Evolutionary conservation across 2,888 invertebrate species (phyloP).

Genomic region (Nymphalis polychloros): DNA sequence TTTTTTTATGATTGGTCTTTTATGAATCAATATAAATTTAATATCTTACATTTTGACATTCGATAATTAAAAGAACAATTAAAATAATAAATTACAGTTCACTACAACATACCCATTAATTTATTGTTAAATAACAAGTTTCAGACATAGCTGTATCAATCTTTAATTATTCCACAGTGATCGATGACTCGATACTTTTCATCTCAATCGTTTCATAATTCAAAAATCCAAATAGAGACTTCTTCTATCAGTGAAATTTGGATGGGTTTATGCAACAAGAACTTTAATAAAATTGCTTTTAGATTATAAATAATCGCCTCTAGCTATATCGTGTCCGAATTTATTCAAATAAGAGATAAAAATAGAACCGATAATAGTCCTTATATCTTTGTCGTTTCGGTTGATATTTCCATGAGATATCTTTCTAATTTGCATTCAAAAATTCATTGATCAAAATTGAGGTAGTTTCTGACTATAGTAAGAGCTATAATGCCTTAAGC

Average conservation of each 20-base stretch:
- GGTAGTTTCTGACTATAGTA: constrained; percentile 71
- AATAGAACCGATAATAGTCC: constrained; percentile 35
- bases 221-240: constrained; percentile 64
- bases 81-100: constrained; percentile 27
- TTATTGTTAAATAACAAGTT: constrained; percentile 36
- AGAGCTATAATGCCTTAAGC: constrained; percentile 71
- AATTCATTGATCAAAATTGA: constrained; percentile 78
- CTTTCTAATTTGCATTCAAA: constrained; percentile 67
- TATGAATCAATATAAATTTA: not conserved
- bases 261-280: constrained; percentile 68
- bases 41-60: constrained; percentile 1
- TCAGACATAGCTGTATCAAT: constrained; percentile 32
- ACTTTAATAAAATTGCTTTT: constrained; percentile 65
- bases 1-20: not conserved
- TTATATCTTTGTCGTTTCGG: constrained; percentile 31
- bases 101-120: constrained; percentile 32
- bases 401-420: constrained; percentile 37
- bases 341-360: constrained; percentile 49
- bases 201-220: constrained; percentile 57
- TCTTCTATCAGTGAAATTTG: constrained; percentile 57
- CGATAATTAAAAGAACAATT: constrained; percentile 13
- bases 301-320: constrained; percentile 75
- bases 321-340: constrained; percentile 74
- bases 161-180: constrained; percentile 41
- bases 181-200: constrained; percentile 47